Evolutionary conservation across 2,888 invertebrate species (phyloP), one percentile per base, ranked within the genome.

Genomic region (Balanococcus diminutus): DNA sequence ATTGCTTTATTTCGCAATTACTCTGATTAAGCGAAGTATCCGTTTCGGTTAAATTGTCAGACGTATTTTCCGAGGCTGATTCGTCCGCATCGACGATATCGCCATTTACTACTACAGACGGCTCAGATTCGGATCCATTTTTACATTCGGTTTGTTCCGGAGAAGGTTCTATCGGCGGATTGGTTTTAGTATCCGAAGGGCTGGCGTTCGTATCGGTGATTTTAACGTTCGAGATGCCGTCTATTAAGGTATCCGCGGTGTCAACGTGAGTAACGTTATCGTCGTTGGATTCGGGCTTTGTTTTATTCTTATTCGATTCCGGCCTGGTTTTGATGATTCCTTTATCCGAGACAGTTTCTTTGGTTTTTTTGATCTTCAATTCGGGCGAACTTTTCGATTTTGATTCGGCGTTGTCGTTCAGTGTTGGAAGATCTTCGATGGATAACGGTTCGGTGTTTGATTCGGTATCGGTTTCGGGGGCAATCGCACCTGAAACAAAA

Each of bases 1-100:
- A 79, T 36, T 79, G 75, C 36, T 79, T 79, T 14, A 79, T 28
- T 79, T 79, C 75, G 75, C 75, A 79, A n/a, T 32, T 32, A 72
- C 31, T 36, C 36, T 79, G 75, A 79, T 79, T 36, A 8, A 79
- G 75, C 9, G 75, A 79, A 28, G 8, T n/a, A 32, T 28, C 28
- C 6, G 25, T 22, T 36, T 9, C 36, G 36, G 36, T 36, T 19
- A 14, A 32, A 32, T 75, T 22, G 6, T 19, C 75, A 9, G 36
- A 36, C 4, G 25, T 79, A 19, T 79, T 79, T 36, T 79, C 0
- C 11, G 28, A 5, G 2, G 19, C 3, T 67, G 67, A 67, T 28
- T 67, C 67, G 28, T 31, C 28, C 8, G 8, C 22, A 11, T 11
- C 61, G 22, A 25, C 9, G 67, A n/a, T n/a, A n/a, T 67, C 28